A percentile compares a stretch with the other conserved stretches of the same genome.
These are phyloP conservation scores for Oryctes rhinoceros DNA, from an alignment of 1,140 invertebrate genomes.

Conservation along the genomic window DNA sequence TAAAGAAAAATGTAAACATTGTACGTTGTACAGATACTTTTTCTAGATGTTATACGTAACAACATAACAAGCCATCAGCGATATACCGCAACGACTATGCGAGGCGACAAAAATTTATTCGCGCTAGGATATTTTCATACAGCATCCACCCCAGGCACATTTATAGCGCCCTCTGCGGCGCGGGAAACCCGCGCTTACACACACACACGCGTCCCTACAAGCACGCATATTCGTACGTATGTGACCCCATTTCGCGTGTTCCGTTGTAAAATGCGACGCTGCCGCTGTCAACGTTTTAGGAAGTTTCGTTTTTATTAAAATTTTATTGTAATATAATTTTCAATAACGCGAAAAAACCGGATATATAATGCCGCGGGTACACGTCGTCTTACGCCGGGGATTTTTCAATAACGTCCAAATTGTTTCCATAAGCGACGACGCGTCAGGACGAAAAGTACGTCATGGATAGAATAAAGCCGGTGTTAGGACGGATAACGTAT, in stretches of 20 bases:
- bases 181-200: background rate
- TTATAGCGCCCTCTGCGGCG: background rate
- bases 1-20: no score
- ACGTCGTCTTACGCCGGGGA: constrained; percentile 7
- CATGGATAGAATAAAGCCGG: no score
- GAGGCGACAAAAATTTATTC: constrained; percentile 1
- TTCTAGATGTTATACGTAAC: background rate
- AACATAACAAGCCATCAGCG: background rate
- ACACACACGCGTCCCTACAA: background rate
- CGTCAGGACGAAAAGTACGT: background rate
- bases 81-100: background rate
- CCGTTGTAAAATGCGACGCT: constrained; percentile 14
- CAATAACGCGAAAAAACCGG: constrained; percentile 23
- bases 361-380: background rate
- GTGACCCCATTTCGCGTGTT: constrained; percentile 7
- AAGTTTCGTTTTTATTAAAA: constrained; percentile 34
- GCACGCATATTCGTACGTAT: background rate
- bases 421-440: background rate
- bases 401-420: constrained; percentile 27
- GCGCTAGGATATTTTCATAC: background rate
- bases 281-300: background rate
- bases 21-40: no score
- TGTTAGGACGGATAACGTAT: no score
- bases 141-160: background rate
- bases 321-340: constrained; percentile 36